A percentile compares a stretch with the other conserved stretches of the same genome.
phyloP scores from a whole-genome alignment of 2,113 vertebrate genomes.

The Circaetus gallicus region DNA sequence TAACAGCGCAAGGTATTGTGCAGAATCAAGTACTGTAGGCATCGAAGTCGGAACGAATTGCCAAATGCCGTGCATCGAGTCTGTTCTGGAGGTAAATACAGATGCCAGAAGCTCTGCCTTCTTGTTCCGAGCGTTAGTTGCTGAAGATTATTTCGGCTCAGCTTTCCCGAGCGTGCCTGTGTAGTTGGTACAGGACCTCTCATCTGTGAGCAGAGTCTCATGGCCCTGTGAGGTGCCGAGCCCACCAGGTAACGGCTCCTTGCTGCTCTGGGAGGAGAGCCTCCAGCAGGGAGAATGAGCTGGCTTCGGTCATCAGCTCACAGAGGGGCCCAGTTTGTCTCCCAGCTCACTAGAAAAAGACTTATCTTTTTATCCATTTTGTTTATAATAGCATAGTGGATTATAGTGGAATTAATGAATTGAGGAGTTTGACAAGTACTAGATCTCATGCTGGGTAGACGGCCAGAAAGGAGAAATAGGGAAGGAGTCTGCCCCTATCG shows the following conservation, averaged over 20 bases:
- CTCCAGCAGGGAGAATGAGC: not conserved
- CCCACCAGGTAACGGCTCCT: not conserved
- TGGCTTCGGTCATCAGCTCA: not conserved
- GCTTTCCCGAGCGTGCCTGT: rapidly evolving
- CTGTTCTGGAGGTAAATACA: not conserved
- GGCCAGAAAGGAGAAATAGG: not conserved
- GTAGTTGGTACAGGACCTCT: rapidly evolving
- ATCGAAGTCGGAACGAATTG: not conserved
- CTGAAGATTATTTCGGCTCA: not conserved
- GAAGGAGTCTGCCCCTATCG: rapidly evolving
- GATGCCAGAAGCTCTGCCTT: not conserved
- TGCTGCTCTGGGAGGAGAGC: not conserved
- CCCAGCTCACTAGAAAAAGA: rapidly evolving
- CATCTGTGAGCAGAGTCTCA: not conserved
- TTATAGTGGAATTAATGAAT: not conserved
- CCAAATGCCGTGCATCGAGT: not conserved
- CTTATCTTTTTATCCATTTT: not conserved
- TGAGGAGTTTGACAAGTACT: not conserved
- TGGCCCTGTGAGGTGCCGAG: not conserved
- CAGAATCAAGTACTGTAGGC: not conserved
- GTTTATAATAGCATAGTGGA: not conserved
- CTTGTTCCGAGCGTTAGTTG: not conserved
- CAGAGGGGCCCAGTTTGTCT: not conserved
- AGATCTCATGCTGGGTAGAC: not conserved
- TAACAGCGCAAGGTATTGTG: not conserved